These are phyloP conservation scores for Tragulus kanchil DNA, from an alignment of 2,113 vertebrate genomes.

Conservation along the genomic window DNA sequence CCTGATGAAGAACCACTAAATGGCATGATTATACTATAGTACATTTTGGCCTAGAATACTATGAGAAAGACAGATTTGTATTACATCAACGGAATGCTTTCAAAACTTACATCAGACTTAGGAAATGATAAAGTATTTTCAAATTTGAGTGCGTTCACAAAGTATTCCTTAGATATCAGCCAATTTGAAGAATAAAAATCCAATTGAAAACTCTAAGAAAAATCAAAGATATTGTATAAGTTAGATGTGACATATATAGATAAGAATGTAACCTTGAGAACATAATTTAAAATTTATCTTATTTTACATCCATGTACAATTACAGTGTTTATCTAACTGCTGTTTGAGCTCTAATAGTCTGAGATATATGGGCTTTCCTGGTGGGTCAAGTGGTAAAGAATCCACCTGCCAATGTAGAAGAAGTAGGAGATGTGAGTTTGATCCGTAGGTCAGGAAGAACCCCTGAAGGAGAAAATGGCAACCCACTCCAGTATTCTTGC, in stretches of 20 bases:
- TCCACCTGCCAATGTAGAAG: not conserved
- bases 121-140: not conserved
- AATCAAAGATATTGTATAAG: not conserved
- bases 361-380: not conserved
- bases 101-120: not conserved
- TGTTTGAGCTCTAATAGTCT: not conserved
- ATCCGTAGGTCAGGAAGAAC: not conserved
- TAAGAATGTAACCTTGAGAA: not conserved
- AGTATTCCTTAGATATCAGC: not conserved
- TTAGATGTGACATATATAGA: not conserved
- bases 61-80: not conserved
- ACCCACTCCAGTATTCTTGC: not conserved
- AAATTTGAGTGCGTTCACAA: slow-evolving; percentile 23
- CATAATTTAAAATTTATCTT: not conserved
- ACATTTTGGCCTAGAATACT: not conserved
- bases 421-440: not conserved
- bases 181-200: slow-evolving; percentile 48
- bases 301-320: not conserved
- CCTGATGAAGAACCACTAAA: not conserved
- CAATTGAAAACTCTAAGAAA: not conserved
- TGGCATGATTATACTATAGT: not conserved
- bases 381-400: not conserved
- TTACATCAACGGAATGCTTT: not conserved
- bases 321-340: not conserved
- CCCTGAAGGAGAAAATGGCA: not conserved